phyloP scores from a whole-genome alignment of 1,140 invertebrate species.

The Drosophila cardini region DNA sequence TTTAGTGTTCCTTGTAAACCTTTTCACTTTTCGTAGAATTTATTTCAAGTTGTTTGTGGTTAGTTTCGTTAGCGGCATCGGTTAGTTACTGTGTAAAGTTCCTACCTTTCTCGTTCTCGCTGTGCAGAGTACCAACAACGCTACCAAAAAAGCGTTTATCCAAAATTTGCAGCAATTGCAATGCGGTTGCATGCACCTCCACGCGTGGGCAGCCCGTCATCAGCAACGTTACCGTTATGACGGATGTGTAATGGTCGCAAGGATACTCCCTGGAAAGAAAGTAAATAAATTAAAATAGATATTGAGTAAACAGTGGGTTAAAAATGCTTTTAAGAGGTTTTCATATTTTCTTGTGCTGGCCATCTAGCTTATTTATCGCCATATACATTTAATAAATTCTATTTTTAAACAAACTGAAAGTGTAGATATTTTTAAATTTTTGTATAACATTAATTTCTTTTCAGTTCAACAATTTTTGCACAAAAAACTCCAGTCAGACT shows the following conservation, averaged over 20 bases:
- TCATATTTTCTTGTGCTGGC: too few relatives aligned
- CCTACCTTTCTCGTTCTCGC: conserved; percentile 89
- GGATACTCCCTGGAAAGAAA: conserved; percentile 94
- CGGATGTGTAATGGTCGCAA: conserved; percentile 98
- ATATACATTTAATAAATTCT: too few relatives aligned
- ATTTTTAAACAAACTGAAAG: too few relatives aligned
- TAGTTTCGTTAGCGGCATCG: conserved; percentile 16
- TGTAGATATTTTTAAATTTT: too few relatives aligned
- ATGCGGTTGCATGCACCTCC: conserved; percentile 95
- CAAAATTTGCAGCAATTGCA: conserved; percentile 96
- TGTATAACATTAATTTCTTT: too few relatives aligned
- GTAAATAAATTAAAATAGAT: conserved; percentile 17
- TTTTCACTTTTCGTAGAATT: neutral
- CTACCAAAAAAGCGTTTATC: conserved; percentile 97
- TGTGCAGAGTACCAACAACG: conserved; percentile 88
- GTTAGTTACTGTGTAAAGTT: conserved; percentile 14
- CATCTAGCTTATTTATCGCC: too few relatives aligned
- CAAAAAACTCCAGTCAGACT: too few relatives aligned
- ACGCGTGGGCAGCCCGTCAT: conserved; percentile 97
- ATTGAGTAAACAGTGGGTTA: neutral
- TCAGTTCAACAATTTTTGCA: neutral
- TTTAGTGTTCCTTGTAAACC: neutral
- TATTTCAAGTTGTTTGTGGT: conserved; percentile 17
- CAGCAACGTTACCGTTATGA: conserved; percentile 98
- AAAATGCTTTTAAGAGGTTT: conserved; percentile 1